Conservation (phyloP, 1,140 invertebrate species). For the Drosophila orosa region DNA sequence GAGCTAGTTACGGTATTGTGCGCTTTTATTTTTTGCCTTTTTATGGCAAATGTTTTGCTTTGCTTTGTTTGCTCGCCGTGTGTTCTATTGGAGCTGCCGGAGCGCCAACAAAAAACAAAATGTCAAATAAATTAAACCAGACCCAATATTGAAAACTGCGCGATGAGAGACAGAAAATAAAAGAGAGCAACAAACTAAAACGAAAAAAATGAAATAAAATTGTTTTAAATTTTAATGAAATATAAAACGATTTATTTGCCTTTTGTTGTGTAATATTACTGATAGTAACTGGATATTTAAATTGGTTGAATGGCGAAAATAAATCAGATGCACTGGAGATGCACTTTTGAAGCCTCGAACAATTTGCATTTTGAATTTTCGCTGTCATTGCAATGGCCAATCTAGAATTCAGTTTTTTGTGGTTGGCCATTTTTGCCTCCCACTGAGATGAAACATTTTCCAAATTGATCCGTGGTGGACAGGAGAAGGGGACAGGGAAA, state of each 20-base stretch:
- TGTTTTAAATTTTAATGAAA: constrained; percentile 57
- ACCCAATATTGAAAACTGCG: constrained; percentile 35
- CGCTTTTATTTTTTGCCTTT: constrained; percentile 54
- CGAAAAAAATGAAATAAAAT: constrained; percentile 51
- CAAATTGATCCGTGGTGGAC: constrained; percentile 11
- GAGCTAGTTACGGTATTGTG: constrained; percentile 55
- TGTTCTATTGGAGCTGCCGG: constrained; percentile 43
- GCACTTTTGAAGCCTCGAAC: constrained; percentile 8
- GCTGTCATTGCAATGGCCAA: constrained; percentile 6
- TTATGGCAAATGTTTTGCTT: constrained; percentile 45
- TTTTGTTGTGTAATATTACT: constrained; percentile 27
- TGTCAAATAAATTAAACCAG: constrained; percentile 47
- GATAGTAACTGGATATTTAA: constrained; percentile 37
- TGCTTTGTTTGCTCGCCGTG: constrained; percentile 34
- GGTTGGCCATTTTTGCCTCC: constrained; percentile 21
- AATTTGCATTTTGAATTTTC: constrained; percentile 4
- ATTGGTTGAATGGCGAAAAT: constrained; percentile 36
- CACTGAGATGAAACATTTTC: constrained; percentile 30
- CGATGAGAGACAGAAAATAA: constrained; percentile 6
- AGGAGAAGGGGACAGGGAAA: too few species aligned
- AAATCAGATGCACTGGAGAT: constrained; percentile 22
- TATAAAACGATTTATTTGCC: constrained; percentile 35
- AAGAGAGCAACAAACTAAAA: constrained; percentile 19
- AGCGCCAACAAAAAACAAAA: constrained; percentile 35
- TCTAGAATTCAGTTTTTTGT: constrained; percentile 42